These are phyloP conservation scores for Corydoras sp. DNA, from an alignment of 2,113 vertebrate genomes.

Conservation along the genomic window DNA sequence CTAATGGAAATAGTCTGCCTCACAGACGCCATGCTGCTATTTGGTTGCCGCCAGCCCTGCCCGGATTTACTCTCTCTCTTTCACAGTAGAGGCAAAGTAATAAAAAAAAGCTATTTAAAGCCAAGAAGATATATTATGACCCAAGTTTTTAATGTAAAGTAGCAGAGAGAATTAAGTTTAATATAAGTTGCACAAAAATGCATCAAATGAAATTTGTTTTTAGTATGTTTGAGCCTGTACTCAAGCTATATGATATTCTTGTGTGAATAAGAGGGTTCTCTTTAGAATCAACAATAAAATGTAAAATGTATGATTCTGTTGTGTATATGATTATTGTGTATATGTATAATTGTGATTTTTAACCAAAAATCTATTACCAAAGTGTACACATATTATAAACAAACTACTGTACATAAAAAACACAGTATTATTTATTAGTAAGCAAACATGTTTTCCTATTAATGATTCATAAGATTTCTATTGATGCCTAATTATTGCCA, in stretches of 20 bases:
- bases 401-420: no score
- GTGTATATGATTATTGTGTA: no score
- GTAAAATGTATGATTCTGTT: no score
- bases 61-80: slow-evolving; percentile 12
- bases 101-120: not conserved
- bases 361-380: no score
- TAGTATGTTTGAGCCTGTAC: not conserved
- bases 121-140: slow-evolving; percentile 15
- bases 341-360: no score
- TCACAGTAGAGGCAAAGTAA: slow-evolving; percentile 12
- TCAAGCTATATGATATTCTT: not conserved
- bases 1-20: slow-evolving; percentile 84
- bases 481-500: no score
- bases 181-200: not conserved
- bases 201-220: not conserved
- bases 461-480: no score
- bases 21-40: slow-evolving; percentile 88
- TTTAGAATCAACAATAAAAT: no score
- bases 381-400: no score
- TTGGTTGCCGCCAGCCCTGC: slow-evolving; percentile 78
- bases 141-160: slow-evolving; percentile 13
- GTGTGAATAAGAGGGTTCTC: not conserved
- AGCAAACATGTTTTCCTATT: no score
- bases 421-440: no score
- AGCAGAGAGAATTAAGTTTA: not conserved